Conservation (phyloP, 2,113 vertebrate genomes). For the Orycteropus afer region DNA sequence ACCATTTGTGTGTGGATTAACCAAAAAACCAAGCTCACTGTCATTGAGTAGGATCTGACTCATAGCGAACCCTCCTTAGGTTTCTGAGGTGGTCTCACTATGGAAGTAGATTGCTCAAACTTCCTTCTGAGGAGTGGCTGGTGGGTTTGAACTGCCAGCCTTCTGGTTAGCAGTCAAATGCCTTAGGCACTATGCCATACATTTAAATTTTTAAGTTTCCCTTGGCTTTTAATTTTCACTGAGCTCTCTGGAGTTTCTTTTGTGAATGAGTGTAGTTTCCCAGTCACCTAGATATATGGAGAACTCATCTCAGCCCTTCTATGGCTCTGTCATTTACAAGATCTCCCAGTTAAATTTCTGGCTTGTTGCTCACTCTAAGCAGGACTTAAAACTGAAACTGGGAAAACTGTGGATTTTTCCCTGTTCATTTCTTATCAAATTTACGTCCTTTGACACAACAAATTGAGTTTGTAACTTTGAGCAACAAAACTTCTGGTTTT, state of each 20-base stretch:
- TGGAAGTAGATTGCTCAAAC: too few relatives aligned
- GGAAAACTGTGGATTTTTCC: not conserved
- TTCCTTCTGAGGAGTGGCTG: too few relatives aligned
- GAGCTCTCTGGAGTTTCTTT: not conserved
- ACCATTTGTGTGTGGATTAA: not conserved
- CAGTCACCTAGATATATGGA: not conserved
- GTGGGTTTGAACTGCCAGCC: too few relatives aligned
- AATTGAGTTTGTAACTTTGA: not conserved
- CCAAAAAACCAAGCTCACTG: too few relatives aligned
- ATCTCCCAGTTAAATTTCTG: conserved; percentile 4
- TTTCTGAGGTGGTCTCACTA: too few relatives aligned
- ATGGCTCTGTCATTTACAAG: not conserved
- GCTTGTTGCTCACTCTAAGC: not conserved
- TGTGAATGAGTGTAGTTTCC: not conserved
- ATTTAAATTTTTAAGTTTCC: not conserved
- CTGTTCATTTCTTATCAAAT: conserved; percentile 11
- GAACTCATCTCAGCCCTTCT: not conserved
- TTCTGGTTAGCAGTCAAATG: too few relatives aligned
- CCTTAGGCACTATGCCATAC: too few relatives aligned
- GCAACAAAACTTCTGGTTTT: not conserved
- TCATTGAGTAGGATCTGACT: too few relatives aligned
- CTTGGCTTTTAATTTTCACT: conserved; percentile 4
- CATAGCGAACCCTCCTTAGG: too few relatives aligned
- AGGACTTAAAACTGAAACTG: not conserved
- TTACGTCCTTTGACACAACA: not conserved